A percentile compares a stretch with the other conserved stretches of the same genome.
These are phyloP conservation scores for Sebastes steindachneri DNA, from an alignment of 2,797 vertebrate species.

Conservation along the genomic window DNA sequence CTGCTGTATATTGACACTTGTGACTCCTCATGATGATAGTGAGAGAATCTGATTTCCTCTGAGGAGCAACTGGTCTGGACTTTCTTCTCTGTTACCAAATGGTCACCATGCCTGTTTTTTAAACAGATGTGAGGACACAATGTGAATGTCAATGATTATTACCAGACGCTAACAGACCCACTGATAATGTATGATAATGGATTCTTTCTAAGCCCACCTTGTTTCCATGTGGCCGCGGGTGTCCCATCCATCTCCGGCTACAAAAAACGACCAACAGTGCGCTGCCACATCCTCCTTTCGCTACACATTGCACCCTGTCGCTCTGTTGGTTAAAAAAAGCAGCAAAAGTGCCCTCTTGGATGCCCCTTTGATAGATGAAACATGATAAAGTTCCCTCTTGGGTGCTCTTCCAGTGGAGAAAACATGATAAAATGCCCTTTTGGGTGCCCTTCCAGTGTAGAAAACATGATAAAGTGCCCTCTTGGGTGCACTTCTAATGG, in stretches of 20 bases:
- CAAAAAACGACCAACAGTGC: background rate
- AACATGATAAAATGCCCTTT: no score
- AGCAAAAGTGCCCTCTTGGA: no score
- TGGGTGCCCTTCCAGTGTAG: no score
- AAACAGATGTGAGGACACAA: background rate
- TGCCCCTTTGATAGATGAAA: background rate
- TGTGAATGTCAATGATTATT: background rate
- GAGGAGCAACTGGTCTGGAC: background rate
- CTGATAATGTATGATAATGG: constrained; percentile 12
- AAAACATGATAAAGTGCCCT: no score
- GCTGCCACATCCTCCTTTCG: background rate
- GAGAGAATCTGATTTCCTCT: background rate
- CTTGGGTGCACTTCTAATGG: no score
- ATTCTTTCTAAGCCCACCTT: background rate
- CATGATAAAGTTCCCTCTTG: background rate
- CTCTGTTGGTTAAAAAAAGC: background rate
- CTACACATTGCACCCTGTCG: background rate
- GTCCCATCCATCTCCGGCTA: background rate
- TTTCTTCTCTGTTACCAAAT: background rate
- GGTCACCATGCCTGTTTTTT: background rate
- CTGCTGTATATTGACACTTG: background rate
- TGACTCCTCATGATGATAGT: background rate
- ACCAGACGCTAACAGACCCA: background rate
- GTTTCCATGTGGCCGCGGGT: background rate
- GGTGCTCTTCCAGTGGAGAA: no score